These are phyloP conservation scores for Anarhynchus alexandrinus DNA, from an alignment of 2,113 vertebrate genomes.

Conservation along the genomic window DNA sequence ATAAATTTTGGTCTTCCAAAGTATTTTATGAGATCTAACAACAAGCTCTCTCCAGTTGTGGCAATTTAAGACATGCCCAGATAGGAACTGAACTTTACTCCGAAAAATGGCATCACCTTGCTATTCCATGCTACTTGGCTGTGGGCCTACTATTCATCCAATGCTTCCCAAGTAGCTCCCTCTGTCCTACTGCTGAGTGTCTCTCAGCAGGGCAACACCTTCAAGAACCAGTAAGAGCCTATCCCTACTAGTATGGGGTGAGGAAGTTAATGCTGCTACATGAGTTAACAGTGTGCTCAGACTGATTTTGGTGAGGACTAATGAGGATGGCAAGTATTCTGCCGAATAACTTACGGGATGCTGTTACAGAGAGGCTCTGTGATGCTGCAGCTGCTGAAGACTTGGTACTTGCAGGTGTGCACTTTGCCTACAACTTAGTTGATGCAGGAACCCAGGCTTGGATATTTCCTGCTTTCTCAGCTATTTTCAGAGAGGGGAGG, in stretches of 20 bases:
- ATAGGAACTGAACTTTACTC: neutral
- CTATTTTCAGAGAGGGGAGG: conserved; percentile 48
- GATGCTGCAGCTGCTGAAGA: conserved; percentile 2
- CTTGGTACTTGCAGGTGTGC: neutral
- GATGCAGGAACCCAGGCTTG: neutral
- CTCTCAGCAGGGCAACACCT: neutral
- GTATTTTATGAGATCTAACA: neutral
- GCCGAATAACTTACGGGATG: neutral
- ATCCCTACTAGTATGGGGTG: neutral
- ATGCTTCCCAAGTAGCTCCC: neutral
- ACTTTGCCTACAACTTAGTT: neutral
- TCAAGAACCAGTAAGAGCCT: neutral
- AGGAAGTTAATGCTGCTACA: neutral
- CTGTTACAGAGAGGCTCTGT: neutral
- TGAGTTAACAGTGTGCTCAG: neutral
- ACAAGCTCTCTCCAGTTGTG: neutral
- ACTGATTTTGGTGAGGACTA: neutral
- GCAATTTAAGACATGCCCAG: neutral
- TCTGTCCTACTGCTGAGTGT: neutral
- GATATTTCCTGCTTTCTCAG: conserved; percentile 39
- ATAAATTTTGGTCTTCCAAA: neutral
- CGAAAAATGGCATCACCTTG: neutral
- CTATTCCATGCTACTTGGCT: neutral
- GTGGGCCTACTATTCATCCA: neutral
- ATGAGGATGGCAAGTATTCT: neutral